Evolutionary conservation across 1,140 invertebrate genomes (phyloP).

Genomic region (Trachymyrmex cornetzi): DNA sequence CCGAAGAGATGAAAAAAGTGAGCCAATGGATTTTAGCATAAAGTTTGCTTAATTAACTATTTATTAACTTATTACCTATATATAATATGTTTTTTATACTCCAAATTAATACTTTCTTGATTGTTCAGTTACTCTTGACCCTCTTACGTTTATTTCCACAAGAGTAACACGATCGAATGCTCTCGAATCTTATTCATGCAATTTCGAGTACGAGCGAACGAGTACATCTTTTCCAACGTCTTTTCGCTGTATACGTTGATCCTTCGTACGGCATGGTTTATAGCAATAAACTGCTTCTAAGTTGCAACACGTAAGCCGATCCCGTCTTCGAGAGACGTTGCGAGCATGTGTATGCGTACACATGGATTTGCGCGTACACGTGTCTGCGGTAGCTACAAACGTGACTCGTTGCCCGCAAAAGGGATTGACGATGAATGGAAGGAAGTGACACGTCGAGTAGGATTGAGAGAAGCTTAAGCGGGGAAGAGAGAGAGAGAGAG

Average conservation of each 20-base stretch:
- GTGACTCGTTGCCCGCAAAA: conserved; percentile 81
- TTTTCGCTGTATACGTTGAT: conserved; percentile 58
- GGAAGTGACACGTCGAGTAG: conserved; percentile 67
- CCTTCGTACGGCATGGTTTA: conserved; percentile 74
- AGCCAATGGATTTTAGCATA: background rate
- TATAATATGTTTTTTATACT: background rate
- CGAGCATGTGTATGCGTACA: background rate
- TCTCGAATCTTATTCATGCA: background rate
- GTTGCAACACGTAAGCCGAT: conserved; percentile 82
- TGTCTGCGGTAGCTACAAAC: conserved; percentile 76
- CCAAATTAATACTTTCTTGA: background rate
- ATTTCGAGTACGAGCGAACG: conserved; percentile 15
- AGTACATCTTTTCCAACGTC: conserved; percentile 35
- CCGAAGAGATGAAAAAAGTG: background rate
- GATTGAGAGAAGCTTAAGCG: conserved; percentile 63
- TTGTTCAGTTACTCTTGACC: background rate
- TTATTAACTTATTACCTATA: background rate
- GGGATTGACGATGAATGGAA: conserved; percentile 78
- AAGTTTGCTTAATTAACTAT: background rate
- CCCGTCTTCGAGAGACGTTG: conserved; percentile 72
- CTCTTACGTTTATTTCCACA: background rate
- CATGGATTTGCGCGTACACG: background rate
- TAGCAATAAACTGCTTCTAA: conserved; percentile 79
- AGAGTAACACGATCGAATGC: background rate
- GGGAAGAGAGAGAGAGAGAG: no score